Evolutionary conservation across 2,113 vertebrate genomes (phyloP).

Genomic region (Anthoscopus minutus): DNA sequence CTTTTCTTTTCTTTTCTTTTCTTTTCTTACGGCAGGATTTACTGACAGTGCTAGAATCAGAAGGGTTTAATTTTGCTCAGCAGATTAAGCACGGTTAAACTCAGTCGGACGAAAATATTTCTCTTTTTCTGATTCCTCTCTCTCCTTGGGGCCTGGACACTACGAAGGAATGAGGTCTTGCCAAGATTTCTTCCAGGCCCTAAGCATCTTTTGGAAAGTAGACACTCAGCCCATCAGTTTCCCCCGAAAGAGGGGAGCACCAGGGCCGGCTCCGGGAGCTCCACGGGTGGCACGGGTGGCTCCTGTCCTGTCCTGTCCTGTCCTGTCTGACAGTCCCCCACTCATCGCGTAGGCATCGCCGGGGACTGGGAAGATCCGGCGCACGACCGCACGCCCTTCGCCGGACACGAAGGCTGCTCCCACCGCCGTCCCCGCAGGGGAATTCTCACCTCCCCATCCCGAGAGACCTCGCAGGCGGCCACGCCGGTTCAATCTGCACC

Average conservation of each 20-base stretch:
- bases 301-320: not conserved
- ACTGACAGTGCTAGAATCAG: not conserved
- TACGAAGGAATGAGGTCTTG: not conserved
- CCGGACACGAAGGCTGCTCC: not conserved
- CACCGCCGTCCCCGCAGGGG: not conserved
- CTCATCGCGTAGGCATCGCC: not conserved
- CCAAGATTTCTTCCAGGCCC: not conserved
- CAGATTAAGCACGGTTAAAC: not conserved
- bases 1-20: not conserved
- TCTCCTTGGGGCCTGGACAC: not conserved
- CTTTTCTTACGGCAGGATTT: not conserved
- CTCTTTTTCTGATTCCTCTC: not conserved
- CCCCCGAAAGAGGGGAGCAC: too few species aligned
- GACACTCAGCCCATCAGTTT: not conserved
- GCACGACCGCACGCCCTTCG: not conserved
- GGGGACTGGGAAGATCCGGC: too few species aligned
- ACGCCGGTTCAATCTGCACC: not conserved
- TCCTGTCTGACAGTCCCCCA: not conserved
- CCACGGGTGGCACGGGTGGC: too few species aligned
- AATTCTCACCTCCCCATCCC: not conserved
- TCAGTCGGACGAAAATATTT: not conserved
- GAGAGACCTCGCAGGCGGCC: not conserved
- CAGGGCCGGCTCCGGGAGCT: not conserved
- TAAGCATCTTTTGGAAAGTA: not conserved
- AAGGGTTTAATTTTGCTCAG: not conserved